Conservation (phyloP, 2,113 vertebrate genomes). For the Protomyctophum bolini region DNA sequence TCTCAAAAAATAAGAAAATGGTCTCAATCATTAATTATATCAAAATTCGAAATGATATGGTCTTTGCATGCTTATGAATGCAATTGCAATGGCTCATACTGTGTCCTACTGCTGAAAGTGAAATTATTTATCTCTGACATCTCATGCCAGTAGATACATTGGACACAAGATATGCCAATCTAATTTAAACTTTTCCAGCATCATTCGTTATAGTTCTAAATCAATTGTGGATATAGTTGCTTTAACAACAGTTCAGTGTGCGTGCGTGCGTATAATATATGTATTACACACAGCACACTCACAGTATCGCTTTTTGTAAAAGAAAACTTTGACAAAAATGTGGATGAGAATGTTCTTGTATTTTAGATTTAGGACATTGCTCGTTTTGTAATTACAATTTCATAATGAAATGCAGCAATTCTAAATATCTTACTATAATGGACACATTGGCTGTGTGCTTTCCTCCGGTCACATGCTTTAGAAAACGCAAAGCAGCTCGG, state of each 20-base stretch:
- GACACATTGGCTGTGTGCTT: background rate
- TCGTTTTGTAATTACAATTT: conserved; percentile 37
- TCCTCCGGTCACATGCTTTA: background rate
- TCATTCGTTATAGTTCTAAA: background rate
- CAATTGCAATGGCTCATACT: conserved; percentile 37
- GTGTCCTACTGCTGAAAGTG: conserved; percentile 53
- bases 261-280: background rate
- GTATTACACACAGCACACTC: too few species aligned
- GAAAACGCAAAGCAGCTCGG: conserved; percentile 53
- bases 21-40: conserved; percentile 50
- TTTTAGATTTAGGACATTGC: conserved; percentile 7
- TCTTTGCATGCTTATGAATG: conserved; percentile 46
- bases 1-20: conserved; percentile 44
- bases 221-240: background rate
- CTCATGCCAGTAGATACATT: background rate
- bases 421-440: conserved; percentile 10
- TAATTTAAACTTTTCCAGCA: background rate
- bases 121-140: conserved; percentile 36
- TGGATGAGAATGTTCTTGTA: background rate
- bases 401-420: conserved; percentile 15
- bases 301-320: too few species aligned
- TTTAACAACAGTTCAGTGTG: background rate
- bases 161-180: conserved; percentile 1
- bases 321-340: background rate
- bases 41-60: conserved; percentile 67